Percentiles rank a stretch among this genome's conserved stretches.
Evolutionary conservation across 2,797 vertebrate genomes (phyloP).

Genomic region (Ara ararauna): DNA sequence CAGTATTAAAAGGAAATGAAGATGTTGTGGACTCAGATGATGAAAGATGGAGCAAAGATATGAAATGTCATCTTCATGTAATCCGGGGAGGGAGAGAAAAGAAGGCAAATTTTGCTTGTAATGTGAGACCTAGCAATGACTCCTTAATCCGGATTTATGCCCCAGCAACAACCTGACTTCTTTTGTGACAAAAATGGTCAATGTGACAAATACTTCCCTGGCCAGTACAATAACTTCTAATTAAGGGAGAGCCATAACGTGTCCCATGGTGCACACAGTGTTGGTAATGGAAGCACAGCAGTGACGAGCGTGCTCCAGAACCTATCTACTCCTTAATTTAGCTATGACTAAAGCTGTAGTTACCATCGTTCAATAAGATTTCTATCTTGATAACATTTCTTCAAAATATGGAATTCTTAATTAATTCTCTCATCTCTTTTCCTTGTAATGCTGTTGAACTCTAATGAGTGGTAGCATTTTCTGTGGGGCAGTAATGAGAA

Average conservation of each 20-base stretch:
- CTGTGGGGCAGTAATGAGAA: background rate
- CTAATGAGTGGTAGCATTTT: background rate
- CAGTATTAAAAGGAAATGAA: background rate
- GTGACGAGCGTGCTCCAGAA: background rate
- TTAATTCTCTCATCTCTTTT: background rate
- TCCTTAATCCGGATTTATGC: background rate
- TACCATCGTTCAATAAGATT: background rate
- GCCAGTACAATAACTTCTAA: accelerated
- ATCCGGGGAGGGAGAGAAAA: background rate
- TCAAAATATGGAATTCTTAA: background rate
- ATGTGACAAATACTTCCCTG: background rate
- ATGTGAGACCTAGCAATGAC: background rate
- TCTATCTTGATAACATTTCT: background rate
- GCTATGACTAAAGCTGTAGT: background rate
- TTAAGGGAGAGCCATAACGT: accelerated
- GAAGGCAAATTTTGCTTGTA: background rate
- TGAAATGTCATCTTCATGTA: background rate
- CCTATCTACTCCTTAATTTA: background rate
- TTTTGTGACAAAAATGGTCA: background rate
- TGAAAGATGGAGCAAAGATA: background rate
- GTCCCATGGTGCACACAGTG: background rate
- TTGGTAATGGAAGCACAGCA: background rate
- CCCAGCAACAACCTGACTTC: background rate
- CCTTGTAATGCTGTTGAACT: background rate
- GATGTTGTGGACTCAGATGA: background rate